phyloP scores from a whole-genome alignment of 2,113 vertebrate genomes.

The Trematomus loennbergii region DNA sequence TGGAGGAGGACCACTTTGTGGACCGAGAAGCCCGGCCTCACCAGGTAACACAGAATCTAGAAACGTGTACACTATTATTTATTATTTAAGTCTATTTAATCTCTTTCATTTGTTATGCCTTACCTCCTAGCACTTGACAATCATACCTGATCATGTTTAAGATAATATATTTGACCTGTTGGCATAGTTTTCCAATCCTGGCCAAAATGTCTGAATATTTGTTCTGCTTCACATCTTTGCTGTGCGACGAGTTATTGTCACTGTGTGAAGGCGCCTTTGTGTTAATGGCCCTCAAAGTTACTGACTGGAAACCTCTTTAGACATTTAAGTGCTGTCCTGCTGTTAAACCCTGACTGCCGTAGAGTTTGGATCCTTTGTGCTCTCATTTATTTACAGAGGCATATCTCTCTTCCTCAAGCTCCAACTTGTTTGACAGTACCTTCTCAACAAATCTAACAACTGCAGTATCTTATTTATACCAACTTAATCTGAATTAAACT shows the following conservation, averaged over 20 bases:
- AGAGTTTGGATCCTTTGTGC: slow-evolving; percentile 18
- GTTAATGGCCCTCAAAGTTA: slow-evolving; percentile 46
- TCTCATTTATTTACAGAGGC: not conserved
- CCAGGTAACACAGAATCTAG: slow-evolving; percentile 82
- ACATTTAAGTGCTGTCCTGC: slow-evolving; percentile 3
- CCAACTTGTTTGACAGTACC: not conserved
- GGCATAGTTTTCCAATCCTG: not conserved
- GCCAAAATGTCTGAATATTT: not conserved
- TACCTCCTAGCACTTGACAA: not conserved
- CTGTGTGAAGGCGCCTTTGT: slow-evolving; percentile 34
- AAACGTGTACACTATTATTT: not conserved
- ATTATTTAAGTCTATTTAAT: not conserved
- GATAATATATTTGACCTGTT: not conserved
- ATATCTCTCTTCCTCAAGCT: not conserved
- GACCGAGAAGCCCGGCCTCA: slow-evolving; percentile 90
- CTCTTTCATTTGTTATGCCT: not conserved
- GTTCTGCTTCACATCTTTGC: not conserved
- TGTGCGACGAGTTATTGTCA: not conserved
- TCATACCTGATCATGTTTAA: not conserved
- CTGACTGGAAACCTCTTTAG: slow-evolving; percentile 42
- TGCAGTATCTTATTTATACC: not conserved
- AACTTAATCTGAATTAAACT: not conserved
- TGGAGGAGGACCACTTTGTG: slow-evolving; percentile 81
- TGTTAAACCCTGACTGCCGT: slow-evolving; percentile 15
- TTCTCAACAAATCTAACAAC: not conserved